These are phyloP conservation scores for Cyclopterus lumpus DNA, from an alignment of 2,797 vertebrate genomes.

Conservation along the genomic window DNA sequence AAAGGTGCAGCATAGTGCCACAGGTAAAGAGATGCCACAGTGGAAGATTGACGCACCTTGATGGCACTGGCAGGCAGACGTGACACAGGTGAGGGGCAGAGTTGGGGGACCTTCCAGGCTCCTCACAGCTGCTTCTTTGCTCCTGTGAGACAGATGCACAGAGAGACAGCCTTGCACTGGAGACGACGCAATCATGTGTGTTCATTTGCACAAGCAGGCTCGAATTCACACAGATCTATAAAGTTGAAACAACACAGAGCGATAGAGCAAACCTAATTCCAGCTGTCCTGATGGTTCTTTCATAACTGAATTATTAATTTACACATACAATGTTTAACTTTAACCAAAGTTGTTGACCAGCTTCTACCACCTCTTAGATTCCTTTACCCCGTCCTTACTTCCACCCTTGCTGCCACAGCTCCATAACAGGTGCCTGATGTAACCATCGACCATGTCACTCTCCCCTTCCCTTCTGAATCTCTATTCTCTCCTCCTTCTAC, in stretches of 20 bases:
- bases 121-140: conserved; percentile 69
- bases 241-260: conserved; percentile 3
- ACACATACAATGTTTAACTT: conserved; percentile 23
- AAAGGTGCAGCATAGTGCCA: conserved; percentile 68
- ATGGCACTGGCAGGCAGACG: conserved; percentile 78
- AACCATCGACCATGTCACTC: conserved; percentile 17
- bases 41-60: conserved; percentile 74
- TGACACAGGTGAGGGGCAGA: conserved; percentile 80
- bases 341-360: conserved; percentile 21
- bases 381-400: not conserved
- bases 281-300: not conserved
- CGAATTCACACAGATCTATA: conserved; percentile 12
- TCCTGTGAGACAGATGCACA: conserved; percentile 70
- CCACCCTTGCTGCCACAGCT: conserved; percentile 12
- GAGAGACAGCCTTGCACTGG: conserved; percentile 22
- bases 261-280: conserved; percentile 2
- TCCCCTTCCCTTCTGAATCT: conserved; percentile 33
- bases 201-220: conserved; percentile 59
- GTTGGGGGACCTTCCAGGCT: conserved; percentile 63
- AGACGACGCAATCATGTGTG: conserved; percentile 56
- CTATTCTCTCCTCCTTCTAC: conserved; percentile 12
- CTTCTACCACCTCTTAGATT: conserved; percentile 8
- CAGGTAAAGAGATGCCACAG: conserved; percentile 80
- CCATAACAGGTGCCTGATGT: conserved; percentile 43
- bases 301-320: not conserved